These are phyloP conservation scores for Heliconius hewitsoni DNA, from an alignment of 1,140 invertebrate genomes.

Conservation along the genomic window DNA sequence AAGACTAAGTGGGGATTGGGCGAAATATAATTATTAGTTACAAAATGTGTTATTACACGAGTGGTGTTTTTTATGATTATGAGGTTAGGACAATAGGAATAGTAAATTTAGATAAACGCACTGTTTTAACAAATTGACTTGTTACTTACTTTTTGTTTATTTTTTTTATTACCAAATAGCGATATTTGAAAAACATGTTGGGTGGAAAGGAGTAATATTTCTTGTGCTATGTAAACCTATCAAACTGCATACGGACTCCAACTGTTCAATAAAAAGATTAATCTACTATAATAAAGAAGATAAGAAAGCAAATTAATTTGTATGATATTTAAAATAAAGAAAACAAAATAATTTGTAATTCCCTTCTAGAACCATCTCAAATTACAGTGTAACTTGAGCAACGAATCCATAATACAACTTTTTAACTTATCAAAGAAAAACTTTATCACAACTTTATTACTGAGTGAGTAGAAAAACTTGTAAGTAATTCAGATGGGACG, in stretches of 20 bases:
- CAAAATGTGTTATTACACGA: not conserved
- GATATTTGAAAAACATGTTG: too few relatives aligned
- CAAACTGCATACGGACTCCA: too few relatives aligned
- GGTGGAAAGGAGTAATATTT: too few relatives aligned
- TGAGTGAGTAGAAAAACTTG: not conserved
- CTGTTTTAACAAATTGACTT: too few relatives aligned
- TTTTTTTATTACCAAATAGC: not conserved
- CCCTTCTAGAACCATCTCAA: not conserved
- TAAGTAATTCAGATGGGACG: not conserved
- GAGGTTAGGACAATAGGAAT: not conserved
- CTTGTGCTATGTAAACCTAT: too few relatives aligned
- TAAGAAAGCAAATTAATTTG: not conserved
- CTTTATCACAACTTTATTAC: slow-evolving; percentile 2
- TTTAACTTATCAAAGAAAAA: slow-evolving; percentile 14
- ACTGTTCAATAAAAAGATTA: too few relatives aligned
- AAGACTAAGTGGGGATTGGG: not conserved
- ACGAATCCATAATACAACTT: slow-evolving; percentile 1
- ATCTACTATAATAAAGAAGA: not conserved
- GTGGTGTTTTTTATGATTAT: not conserved
- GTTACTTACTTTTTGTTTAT: not conserved
- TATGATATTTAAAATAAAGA: not conserved
- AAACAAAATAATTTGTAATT: not conserved
- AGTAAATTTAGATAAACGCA: not conserved
- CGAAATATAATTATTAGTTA: not conserved
- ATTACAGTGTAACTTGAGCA: not conserved